phyloP scores from a whole-genome alignment of 1,140 invertebrate genomes.

The Samia ricini region DNA sequence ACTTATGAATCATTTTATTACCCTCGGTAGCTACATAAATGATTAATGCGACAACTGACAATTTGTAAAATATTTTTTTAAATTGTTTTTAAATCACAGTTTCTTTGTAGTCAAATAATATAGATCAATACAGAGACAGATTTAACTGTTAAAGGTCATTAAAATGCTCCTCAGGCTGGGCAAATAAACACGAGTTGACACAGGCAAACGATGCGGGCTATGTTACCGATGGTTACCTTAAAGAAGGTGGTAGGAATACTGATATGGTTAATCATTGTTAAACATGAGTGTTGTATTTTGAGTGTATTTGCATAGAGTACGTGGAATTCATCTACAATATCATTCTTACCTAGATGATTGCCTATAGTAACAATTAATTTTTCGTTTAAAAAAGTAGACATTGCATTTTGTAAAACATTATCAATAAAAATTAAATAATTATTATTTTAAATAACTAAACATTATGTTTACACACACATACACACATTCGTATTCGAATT shows the following conservation, averaged over 20 bases:
- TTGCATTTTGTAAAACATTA: no score
- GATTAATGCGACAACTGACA: no score
- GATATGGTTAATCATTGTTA: conserved; percentile 20
- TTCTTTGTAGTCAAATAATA: conserved; percentile 1
- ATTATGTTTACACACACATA: background rate
- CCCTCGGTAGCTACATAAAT: no score
- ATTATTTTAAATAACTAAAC: no score
- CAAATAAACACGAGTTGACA: conserved; percentile 38
- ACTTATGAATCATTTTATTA: no score
- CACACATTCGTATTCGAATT: background rate
- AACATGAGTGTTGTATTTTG: conserved; percentile 3
- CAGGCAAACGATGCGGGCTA: conserved; percentile 38
- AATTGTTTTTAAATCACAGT: background rate
- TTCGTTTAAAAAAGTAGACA: no score
- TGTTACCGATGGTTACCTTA: conserved; percentile 27
- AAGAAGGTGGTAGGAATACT: conserved; percentile 33
- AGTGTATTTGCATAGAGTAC: background rate
- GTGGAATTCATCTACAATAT: background rate
- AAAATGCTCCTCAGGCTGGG: conserved; percentile 38
- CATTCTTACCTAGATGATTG: no score
- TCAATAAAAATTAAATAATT: no score
- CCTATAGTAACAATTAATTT: no score
- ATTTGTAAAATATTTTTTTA: no score
- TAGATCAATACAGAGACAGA: conserved; percentile 3
- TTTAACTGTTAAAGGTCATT: conserved; percentile 25